Conservation (phyloP, 1,140 invertebrate genomes). For the Odontomachus brunneus region DNA sequence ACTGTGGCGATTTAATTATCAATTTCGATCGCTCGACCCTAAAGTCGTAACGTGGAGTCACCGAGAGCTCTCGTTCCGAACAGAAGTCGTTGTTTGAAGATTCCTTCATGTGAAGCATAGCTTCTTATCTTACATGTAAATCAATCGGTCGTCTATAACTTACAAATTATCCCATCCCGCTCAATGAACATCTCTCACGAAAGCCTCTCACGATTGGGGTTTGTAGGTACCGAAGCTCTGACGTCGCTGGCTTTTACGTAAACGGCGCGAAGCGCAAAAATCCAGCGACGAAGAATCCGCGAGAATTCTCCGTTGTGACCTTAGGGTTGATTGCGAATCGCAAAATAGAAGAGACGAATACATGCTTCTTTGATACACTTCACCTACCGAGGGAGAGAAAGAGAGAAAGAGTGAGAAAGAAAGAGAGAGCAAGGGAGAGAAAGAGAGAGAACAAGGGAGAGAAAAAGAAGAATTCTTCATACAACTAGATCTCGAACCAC, state of each 20-base stretch:
- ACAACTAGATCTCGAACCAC: conserved; percentile 20
- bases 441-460: background rate
- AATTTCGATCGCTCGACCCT: background rate
- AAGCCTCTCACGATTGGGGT: background rate
- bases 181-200: conserved; percentile 16
- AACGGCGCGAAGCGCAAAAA: background rate
- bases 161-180: background rate
- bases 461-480: background rate
- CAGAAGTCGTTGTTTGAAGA: background rate
- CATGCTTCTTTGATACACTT: no score
- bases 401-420: background rate
- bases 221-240: background rate
- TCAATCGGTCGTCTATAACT: background rate
- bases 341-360: background rate
- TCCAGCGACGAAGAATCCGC: background rate
- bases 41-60: background rate
- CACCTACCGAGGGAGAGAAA: no score
- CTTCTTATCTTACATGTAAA: conserved; percentile 2
- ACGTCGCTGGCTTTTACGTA: background rate
- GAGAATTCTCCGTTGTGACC: background rate
- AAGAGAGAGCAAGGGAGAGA: background rate
- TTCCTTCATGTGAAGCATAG: background rate
- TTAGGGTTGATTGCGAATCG: background rate
- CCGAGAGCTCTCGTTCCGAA: background rate
- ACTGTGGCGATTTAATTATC: background rate